Evolutionary conservation across 2,113 vertebrate genomes (phyloP).

Genomic region (Pyrgilauda ruficollis): DNA sequence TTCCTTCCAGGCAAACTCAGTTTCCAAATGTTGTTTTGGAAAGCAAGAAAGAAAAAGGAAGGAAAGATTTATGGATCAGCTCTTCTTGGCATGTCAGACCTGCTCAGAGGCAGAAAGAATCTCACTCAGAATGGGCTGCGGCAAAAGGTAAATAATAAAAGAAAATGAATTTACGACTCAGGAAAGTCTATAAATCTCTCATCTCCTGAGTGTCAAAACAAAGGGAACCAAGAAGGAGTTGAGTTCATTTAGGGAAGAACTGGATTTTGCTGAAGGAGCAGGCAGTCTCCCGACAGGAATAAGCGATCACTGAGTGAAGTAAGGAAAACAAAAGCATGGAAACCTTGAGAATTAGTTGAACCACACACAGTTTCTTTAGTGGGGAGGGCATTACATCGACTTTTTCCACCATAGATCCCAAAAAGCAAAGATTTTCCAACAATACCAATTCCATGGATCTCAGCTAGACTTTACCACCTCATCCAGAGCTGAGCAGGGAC

Average conservation of each 20-base stretch:
- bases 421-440: neutral
- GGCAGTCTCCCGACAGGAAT: neutral
- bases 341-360: rapidly evolving
- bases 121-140: constrained; percentile 17
- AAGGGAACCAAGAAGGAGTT: neutral
- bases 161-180: constrained; percentile 47
- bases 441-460: neutral
- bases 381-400: neutral
- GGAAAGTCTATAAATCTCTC: constrained; percentile 59
- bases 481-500: neutral
- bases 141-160: constrained; percentile 51
- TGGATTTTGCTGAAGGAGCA: neutral
- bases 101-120: constrained; percentile 53
- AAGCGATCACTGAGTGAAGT: neutral
- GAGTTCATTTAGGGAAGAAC: constrained; percentile 3
- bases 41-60: constrained; percentile 49
- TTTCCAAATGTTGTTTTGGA: constrained; percentile 51
- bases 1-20: constrained; percentile 52
- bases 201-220: constrained; percentile 25
- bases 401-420: neutral
- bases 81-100: constrained; percentile 53
- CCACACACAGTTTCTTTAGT: neutral
- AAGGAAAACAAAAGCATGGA: neutral
- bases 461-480: neutral
- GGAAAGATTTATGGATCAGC: constrained; percentile 63